A percentile compares a stretch with the other conserved stretches of the same genome.
Conservation (phyloP, 2,888 invertebrate species). For the Leistus spinibarbis region DNA sequence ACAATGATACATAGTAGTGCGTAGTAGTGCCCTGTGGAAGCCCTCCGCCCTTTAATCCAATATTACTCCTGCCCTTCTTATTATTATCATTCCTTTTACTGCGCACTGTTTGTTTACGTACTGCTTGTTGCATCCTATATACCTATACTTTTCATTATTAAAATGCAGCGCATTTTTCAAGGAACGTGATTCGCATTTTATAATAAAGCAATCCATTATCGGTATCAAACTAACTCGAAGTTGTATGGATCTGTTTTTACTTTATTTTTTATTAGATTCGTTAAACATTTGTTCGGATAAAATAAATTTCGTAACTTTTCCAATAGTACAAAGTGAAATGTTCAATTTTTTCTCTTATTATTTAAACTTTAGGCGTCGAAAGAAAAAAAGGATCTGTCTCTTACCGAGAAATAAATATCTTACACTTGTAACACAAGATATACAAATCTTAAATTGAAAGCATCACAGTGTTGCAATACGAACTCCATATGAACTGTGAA, state of each 20-base stretch:
- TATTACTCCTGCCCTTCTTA: slow-evolving; percentile 14
- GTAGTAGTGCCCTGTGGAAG: not conserved
- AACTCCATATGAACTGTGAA: too few species aligned
- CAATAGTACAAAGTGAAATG: too few species aligned
- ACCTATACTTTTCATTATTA: not conserved
- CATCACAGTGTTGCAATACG: too few species aligned
- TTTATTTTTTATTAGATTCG: too few species aligned
- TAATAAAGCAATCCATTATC: not conserved
- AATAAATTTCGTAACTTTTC: too few species aligned
- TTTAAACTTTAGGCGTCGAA: too few species aligned
- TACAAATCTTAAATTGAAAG: too few species aligned
- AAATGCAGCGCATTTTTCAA: not conserved
- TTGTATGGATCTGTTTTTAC: not conserved
- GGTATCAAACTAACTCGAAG: not conserved
- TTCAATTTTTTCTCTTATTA: too few species aligned
- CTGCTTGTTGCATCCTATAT: not conserved
- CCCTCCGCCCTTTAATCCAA: slow-evolving; percentile 36
- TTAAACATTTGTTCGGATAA: too few species aligned
- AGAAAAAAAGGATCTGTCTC: too few species aligned
- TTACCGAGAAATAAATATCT: too few species aligned
- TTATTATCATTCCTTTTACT: not conserved
- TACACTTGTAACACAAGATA: too few species aligned
- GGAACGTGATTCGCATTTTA: not conserved
- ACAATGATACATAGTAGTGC: not conserved
- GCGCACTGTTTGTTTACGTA: not conserved